Percentiles rank a stretch among this genome's conserved stretches.
These are phyloP conservation scores for Gonioctena quinquepunctata DNA, from an alignment of 1,140 invertebrate genomes.

Conservation along the genomic window DNA sequence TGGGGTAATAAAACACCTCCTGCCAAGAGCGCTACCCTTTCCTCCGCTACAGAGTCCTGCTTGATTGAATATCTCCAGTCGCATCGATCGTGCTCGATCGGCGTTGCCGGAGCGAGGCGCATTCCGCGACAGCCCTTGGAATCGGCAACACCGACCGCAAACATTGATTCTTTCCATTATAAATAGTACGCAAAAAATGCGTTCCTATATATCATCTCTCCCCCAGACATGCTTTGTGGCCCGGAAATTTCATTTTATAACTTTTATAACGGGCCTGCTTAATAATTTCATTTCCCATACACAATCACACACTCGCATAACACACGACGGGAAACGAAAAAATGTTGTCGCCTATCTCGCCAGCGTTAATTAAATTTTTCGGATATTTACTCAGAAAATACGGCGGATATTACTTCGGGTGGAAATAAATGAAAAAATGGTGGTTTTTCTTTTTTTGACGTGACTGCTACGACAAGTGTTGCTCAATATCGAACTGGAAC, in stretches of 20 bases:
- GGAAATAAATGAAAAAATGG: not conserved
- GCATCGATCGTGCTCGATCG: slow-evolving; percentile 33
- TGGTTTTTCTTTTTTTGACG: too few relatives aligned
- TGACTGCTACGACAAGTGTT: too few relatives aligned
- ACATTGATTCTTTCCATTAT: slow-evolving; percentile 55
- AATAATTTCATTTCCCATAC: slow-evolving; percentile 46
- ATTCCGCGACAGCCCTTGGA: slow-evolving; percentile 32
- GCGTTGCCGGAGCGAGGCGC: slow-evolving; percentile 28
- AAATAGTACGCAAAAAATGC: slow-evolving; percentile 54
- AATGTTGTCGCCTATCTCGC: slow-evolving; percentile 14
- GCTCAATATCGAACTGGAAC: too few relatives aligned
- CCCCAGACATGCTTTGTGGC: slow-evolving; percentile 52
- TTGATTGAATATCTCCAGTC: slow-evolving; percentile 18
- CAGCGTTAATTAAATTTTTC: slow-evolving; percentile 43
- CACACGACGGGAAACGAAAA: slow-evolving; percentile 1
- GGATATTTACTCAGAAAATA: slow-evolving; percentile 24
- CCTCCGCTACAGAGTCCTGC: not conserved
- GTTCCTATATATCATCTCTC: slow-evolving; percentile 54
- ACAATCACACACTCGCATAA: slow-evolving; percentile 24
- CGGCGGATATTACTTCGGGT: not conserved
- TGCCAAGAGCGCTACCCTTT: not conserved
- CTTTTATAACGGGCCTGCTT: slow-evolving; percentile 47
- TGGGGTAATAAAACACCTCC: too few relatives aligned
- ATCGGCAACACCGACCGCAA: slow-evolving; percentile 47
- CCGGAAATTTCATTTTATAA: slow-evolving; percentile 56